Evolutionary conservation across 2,888 invertebrate species (phyloP), one percentile per base, ranked within the genome.

Genomic region (Spisula solida): DNA sequence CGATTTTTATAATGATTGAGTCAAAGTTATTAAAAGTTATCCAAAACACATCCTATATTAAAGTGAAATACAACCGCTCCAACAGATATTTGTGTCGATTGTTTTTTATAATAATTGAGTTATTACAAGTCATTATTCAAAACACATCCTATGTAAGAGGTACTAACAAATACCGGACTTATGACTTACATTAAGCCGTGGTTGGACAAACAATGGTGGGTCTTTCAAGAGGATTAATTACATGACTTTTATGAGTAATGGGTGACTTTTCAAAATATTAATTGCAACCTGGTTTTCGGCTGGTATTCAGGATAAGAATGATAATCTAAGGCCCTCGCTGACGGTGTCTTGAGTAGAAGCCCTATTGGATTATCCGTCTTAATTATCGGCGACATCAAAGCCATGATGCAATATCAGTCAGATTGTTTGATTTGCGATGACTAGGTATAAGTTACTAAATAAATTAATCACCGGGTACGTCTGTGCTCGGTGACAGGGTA

Each of bases 341-440:
- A 25, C 60, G 60, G 60, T 66, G 60, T 66, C n/a, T n/a, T 10
- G 60, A 66, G 60, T 8, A 66, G 60, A 66, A 66, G 12, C n/a
- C 60, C 60, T 66, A 25, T 25, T 25, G 60, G 60, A 66, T 66
- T 66, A 66, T 66, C 60, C 60, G 60, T 5, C 0, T 66, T n/a
- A 10, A 66, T 66, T 25, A 66, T 66, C 60, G 60, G 60, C 75
- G 75, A 75, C 75, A 75, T 75, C 75, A 75, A 75, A 75, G 75
- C 14, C 4, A 75, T 31, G 31, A 31, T 34, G 34, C 31, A 75
- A 75, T 34, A 18, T 75, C 18, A 34, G 31, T 34, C 31, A 75
- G 31, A 75, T 1, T 31, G n/a, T 12, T 12, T 2, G 31, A 31
- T 75, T 34, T 16, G 0, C 31, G 16, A 75, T 75, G 29, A 75